Evolutionary conservation across 2,113 vertebrate species (phyloP).

Genomic region (Rhagologus leucostigma): DNA sequence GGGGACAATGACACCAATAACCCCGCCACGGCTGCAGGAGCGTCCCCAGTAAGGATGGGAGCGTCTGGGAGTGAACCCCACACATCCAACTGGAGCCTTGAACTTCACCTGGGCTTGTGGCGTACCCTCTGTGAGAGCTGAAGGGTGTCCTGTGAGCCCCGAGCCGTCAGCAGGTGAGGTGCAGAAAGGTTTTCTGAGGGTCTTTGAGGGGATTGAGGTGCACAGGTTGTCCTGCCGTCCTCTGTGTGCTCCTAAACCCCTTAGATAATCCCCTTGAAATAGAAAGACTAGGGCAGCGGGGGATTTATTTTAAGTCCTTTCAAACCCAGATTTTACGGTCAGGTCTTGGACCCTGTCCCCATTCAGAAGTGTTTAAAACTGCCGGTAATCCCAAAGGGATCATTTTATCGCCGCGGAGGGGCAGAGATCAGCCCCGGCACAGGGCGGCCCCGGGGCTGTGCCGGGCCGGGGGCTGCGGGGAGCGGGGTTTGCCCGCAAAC

Average conservation of each 20-base stretch:
- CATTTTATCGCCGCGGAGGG: background rate
- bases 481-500: background rate
- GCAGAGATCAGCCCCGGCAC: background rate
- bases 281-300: background rate
- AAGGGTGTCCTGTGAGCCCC: background rate
- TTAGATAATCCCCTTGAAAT: slow-evolving; percentile 46
- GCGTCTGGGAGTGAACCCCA: accelerated
- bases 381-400: background rate
- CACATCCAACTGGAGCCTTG: accelerated
- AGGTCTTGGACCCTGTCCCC: background rate
- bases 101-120: background rate
- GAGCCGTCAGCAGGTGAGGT: background rate
- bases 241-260: slow-evolving; percentile 13
- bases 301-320: slow-evolving; percentile 57
- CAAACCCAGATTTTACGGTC: slow-evolving; percentile 22
- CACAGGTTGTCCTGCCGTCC: background rate
- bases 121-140: background rate
- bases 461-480: background rate
- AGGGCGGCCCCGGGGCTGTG: background rate
- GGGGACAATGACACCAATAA: background rate
- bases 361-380: background rate
- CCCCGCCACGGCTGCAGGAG: accelerated
- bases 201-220: background rate
- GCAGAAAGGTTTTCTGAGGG: background rate
- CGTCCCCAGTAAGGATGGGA: background rate